These are phyloP conservation scores for Conger conger DNA, from an alignment of 2,113 vertebrate species.

Conservation along the genomic window DNA sequence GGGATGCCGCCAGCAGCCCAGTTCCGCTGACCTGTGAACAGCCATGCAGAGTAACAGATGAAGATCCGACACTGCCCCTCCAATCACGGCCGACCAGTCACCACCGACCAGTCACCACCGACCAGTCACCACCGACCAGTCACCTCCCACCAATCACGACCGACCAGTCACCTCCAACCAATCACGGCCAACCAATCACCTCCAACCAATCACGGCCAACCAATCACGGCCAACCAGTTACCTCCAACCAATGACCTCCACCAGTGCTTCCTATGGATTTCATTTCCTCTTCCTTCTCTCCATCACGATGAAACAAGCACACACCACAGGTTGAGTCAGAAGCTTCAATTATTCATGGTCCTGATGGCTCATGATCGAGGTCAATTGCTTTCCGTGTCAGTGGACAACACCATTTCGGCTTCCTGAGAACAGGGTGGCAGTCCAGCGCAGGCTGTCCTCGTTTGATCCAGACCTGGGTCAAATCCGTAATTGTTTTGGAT, in stretches of 20 bases:
- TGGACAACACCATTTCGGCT: slow-evolving; percentile 28
- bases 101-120: too few relatives aligned
- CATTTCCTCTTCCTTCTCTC: background rate
- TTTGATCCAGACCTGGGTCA: too few relatives aligned
- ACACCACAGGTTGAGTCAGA: background rate
- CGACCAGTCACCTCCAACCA: background rate
- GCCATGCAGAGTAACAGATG: background rate
- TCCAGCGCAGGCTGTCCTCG: too few relatives aligned
- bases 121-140: background rate
- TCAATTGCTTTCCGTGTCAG: slow-evolving; percentile 41
- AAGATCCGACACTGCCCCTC: background rate
- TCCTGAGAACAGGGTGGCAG: background rate
- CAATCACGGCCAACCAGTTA: background rate
- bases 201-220: too few relatives aligned
- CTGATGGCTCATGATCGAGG: slow-evolving; percentile 37
- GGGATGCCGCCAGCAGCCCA: background rate
- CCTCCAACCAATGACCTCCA: too few relatives aligned
- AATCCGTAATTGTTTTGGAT: too few relatives aligned
- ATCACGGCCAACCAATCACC: background rate
- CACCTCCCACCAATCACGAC: background rate
- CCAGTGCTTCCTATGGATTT: slow-evolving; percentile 3
- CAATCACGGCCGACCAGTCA: background rate
- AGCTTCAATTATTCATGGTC: slow-evolving; percentile 45
- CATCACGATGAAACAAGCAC: background rate
- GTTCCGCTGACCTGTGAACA: background rate